Base-by-base conservation (phyloP, 2,113 vertebrate genomes). In the Budorcas taxicolor region DNA sequence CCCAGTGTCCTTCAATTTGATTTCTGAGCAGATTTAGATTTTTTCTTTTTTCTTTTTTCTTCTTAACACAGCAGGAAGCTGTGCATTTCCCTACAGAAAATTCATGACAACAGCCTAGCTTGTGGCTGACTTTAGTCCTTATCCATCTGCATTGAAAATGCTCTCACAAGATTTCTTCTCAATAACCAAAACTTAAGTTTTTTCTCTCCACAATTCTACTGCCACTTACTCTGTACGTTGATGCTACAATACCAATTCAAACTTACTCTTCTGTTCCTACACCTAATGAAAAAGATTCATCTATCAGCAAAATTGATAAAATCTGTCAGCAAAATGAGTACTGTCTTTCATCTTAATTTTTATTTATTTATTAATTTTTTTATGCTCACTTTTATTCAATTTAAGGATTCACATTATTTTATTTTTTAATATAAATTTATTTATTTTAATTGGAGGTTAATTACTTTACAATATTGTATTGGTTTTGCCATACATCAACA, bases 101-200 rank as follows among this genome's bases (percentile, higher is more conserved):
- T 86, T 88, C 64, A 81, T 1, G 11, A 96, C 60, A 91, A 71
- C 19, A 62, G 12, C 81, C 25, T 88, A 67, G 40, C n/a, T 47
- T 27, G 25, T 47, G 64, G 21, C 21, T 58, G 53, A 83, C 71
- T 96, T 97, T 55, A 82, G 76, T 78, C n/a, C 27, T 82, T 87
- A 94, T 15, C 58, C 74, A 43, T 83, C 67, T 78, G 67, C 96
- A 97, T 87, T 97, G 67, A 93, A 95, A 97, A 90, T 55, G 58
- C 9, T 89, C 82, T 95, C 87, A 94, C n/a, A 93, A 76, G 78
- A 55, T 95, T 94, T 36, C 50, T 76, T 93, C 86, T 91, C 86
- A 95, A 80, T 95, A 29, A 94, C 80, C 43, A 91, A 90, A 90
- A 86, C 53, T 14, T 80, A 84, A 60, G 16, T 50, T 93, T 95